These are phyloP conservation scores for Gambelia wislizenii DNA, from an alignment of 2,797 vertebrate species.

Conservation along the genomic window DNA sequence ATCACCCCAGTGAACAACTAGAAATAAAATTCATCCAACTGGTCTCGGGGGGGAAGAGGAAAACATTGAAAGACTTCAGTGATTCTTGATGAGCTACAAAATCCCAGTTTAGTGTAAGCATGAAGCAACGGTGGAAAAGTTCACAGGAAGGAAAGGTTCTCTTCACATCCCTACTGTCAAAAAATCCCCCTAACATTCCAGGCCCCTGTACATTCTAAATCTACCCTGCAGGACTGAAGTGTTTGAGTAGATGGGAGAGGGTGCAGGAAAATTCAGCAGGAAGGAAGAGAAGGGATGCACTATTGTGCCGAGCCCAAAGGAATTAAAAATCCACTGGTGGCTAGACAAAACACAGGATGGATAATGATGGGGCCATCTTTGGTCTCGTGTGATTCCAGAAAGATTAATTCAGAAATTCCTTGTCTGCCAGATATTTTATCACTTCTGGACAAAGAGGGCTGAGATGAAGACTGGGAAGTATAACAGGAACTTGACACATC, in stretches of 20 bases:
- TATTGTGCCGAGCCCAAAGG: neutral
- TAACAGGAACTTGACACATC: constrained; percentile 35
- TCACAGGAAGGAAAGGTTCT: constrained; percentile 11
- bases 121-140: neutral
- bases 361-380: neutral
- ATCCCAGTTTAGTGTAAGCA: constrained; percentile 12
- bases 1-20: constrained; percentile 36
- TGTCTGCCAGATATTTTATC: neutral
- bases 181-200: neutral
- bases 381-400: neutral
- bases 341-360: neutral
- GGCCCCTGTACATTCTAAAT: neutral
- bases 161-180: neutral
- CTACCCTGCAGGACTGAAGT: neutral
- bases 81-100: constrained; percentile 21
- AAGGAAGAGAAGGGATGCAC: neutral
- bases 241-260: neutral
- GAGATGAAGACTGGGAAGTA: too few species aligned
- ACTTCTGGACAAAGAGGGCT: neutral
- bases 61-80: constrained; percentile 6
- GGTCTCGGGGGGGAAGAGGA: constrained; percentile 21
- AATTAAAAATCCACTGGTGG: neutral
- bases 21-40: constrained; percentile 36
- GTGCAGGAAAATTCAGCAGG: neutral
- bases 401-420: neutral